Evolutionary conservation across 2,888 invertebrate species (phyloP).

Genomic region (Trachelus stipa): DNA sequence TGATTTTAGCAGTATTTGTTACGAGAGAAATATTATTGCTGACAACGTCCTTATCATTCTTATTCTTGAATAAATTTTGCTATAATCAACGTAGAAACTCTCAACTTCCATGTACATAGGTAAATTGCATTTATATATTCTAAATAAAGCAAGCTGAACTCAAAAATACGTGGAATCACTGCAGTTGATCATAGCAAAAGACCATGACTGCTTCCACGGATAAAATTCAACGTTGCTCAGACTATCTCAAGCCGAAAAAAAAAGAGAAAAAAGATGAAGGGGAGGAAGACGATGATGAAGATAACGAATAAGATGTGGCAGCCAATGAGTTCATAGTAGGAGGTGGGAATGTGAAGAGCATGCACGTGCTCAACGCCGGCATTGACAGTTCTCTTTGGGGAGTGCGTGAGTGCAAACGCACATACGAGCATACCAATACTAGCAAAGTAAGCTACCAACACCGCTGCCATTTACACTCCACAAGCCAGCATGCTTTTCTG

Average conservation of each 20-base stretch:
- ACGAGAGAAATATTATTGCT: not conserved
- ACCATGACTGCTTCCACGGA: not conserved
- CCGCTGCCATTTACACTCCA: not conserved
- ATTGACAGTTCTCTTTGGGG: slow-evolving; percentile 34
- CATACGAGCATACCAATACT: not conserved
- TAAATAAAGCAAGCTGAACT: not conserved
- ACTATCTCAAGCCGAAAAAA: slow-evolving; percentile 3
- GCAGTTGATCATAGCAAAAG: not conserved
- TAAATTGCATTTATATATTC: not conserved
- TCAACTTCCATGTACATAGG: not conserved
- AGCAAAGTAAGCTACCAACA: not conserved
- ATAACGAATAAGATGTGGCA: not conserved
- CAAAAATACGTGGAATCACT: not conserved
- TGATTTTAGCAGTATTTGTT: not conserved
- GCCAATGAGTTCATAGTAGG: slow-evolving; percentile 32
- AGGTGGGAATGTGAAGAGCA: slow-evolving; percentile 37
- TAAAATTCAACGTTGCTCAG: not conserved
- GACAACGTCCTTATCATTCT: not conserved
- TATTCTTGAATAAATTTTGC: not conserved
- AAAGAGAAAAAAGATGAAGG: slow-evolving; percentile 1
- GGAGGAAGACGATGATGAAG: slow-evolving; percentile 4
- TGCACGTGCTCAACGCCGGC: slow-evolving; percentile 38
- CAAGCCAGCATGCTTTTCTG: not conserved
- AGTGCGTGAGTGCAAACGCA: not conserved
- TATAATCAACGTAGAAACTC: not conserved